Conservation (phyloP, 2,888 invertebrate species). For the Troides aeacus region DNA sequence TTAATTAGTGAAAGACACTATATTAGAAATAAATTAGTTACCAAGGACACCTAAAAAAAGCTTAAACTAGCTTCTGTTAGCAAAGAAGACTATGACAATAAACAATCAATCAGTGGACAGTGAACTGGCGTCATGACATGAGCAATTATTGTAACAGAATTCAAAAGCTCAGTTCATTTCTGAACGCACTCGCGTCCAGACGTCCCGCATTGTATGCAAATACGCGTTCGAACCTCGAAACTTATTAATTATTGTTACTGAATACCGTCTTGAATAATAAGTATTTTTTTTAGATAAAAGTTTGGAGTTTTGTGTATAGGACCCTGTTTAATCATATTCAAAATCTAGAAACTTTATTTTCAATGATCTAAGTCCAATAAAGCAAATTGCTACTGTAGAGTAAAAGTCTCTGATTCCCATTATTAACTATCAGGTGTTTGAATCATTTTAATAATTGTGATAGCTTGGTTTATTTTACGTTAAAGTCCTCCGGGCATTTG, state of each 20-base stretch:
- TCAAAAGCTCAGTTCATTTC: conserved; percentile 46
- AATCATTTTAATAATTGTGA: too few species aligned
- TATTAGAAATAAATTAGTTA: too few species aligned
- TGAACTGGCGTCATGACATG: conserved; percentile 35
- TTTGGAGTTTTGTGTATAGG: neutral
- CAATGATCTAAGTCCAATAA: too few species aligned
- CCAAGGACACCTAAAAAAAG: too few species aligned
- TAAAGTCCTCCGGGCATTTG: too few species aligned
- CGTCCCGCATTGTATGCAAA: conserved; percentile 72
- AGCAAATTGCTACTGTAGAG: too few species aligned
- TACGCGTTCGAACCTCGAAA: conserved; percentile 60
- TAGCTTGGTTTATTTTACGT: too few species aligned
- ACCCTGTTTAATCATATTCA: neutral
- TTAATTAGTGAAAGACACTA: too few species aligned
- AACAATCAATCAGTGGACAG: conserved; percentile 21
- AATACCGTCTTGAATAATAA: conserved; percentile 28
- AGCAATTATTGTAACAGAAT: conserved; percentile 44
- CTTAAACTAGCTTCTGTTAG: neutral
- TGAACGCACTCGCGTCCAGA: conserved; percentile 55
- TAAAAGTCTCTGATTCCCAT: too few species aligned
- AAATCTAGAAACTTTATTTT: too few species aligned
- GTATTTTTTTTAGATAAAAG: conserved; percentile 14
- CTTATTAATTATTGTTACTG: conserved; percentile 74
- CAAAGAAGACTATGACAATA: conserved; percentile 12
- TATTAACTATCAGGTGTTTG: too few species aligned